A percentile compares a stretch with the other conserved stretches of the same genome.
Conservation (phyloP, 2,113 vertebrate species). For the Psilopogon haemacephalus region DNA sequence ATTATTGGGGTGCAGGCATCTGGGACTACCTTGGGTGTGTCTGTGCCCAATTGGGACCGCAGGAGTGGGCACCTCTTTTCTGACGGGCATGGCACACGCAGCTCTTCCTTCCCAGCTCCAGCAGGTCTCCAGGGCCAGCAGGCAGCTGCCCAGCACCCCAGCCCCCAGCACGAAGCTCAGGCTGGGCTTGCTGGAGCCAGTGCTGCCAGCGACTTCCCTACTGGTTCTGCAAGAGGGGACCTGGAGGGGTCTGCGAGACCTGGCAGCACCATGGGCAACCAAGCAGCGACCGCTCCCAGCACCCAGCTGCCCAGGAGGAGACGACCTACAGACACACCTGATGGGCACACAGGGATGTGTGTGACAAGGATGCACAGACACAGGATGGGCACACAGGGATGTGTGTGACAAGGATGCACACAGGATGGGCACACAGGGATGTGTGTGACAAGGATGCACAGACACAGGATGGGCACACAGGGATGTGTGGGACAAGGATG, state of each 20-base stretch:
- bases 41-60: background rate
- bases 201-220: background rate
- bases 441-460: too few species aligned
- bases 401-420: too few species aligned
- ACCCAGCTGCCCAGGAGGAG: background rate
- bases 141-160: background rate
- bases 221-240: background rate
- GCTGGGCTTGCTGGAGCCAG: background rate
- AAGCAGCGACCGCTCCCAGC: background rate
- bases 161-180: accelerated
- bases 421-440: too few species aligned
- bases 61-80: background rate
- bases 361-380: accelerated
- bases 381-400: background rate
- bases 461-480: too few species aligned
- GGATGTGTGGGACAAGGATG: too few species aligned
- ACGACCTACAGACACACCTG: background rate
- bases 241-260: accelerated
- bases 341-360: background rate
- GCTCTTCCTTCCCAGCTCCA: background rate
- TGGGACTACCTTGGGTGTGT: background rate
- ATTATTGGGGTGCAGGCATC: accelerated
- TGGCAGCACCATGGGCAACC: background rate
- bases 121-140: accelerated
- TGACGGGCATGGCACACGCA: accelerated